Evolutionary conservation across 2,797 vertebrate species (phyloP).

Genomic region (Bryconaethiops microstoma): DNA sequence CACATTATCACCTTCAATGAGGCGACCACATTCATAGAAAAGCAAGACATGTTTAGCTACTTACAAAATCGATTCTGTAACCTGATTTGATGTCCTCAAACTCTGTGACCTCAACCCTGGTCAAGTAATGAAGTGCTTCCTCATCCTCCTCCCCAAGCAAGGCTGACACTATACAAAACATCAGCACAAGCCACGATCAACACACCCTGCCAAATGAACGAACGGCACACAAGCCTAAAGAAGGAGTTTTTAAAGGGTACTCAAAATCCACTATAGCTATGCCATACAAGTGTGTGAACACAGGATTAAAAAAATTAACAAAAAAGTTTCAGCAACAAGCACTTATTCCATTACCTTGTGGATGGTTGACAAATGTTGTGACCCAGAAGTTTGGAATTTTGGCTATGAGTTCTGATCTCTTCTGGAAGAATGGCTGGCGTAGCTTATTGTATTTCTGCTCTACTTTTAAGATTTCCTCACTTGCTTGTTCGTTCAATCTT

Average conservation of each 20-base stretch:
- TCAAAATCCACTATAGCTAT: neutral
- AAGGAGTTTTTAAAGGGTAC: neutral
- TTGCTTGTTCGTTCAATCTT: conserved; percentile 99
- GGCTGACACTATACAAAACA: conserved; percentile 85
- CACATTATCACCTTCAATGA: neutral
- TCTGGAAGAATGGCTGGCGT: conserved; percentile 99
- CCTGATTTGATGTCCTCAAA: conserved; percentile 99
- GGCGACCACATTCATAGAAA: neutral
- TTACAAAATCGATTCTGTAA: conserved; percentile 99
- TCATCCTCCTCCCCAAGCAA: conserved; percentile 98
- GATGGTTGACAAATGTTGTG: conserved; percentile 99
- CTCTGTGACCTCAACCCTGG: conserved; percentile 98
- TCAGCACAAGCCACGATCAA: neutral
- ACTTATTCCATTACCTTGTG: conserved; percentile 85
- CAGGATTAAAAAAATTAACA: neutral
- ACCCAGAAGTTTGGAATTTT: conserved; percentile 99
- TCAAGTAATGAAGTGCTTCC: conserved; percentile 98
- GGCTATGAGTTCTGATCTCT: conserved; percentile 99
- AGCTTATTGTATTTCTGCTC: conserved; percentile 99
- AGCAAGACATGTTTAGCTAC: conserved; percentile 58
- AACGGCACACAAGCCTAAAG: no score
- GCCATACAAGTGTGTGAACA: neutral
- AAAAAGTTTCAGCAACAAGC: neutral
- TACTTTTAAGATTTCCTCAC: conserved; percentile 99
- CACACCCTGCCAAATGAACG: neutral